Base-by-base conservation (phyloP, 1,140 invertebrate species). In the Holcopasites calliopsidis region DNA sequence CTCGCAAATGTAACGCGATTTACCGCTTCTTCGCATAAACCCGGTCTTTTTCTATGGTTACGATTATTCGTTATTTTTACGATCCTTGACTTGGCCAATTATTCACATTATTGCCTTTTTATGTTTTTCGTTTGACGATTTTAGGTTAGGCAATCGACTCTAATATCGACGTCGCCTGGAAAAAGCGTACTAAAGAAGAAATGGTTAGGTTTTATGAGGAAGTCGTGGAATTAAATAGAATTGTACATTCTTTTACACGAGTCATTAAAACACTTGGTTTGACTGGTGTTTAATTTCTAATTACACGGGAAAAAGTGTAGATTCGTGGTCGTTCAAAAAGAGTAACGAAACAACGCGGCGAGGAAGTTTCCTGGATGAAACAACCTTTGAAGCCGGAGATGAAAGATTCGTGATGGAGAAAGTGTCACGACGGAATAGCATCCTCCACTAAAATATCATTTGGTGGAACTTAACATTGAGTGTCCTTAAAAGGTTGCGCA, bases 341-440 rank as follows among this genome's bases (percentile, higher is more conserved):
- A n/a, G n/a, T n/a, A n/a, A n/a, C n/a, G n/a, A n/a, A n/a, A n/a
- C n/a, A n/a, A n/a, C n/a, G n/a, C n/a, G n/a, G n/a, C n/a, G n/a
- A n/a, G n/a, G n/a, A n/a, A n/a, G n/a, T n/a, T n/a, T n/a, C n/a
- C n/a, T n/a, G n/a, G n/a, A n/a, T n/a, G n/a, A n/a, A n/a, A n/a
- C n/a, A n/a, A n/a, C 35, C 58, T 40, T 75, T 40, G 42, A 13
- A n/a, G 5, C 21, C 28, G 18, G 23, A 23, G 23, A 49, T 1
- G 40, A 35, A 28, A n/a, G 18, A 21, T n/a, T 61, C 16, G 13
- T 18, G 10, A 31, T 65, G 33, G 71, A 74, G 71, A 74, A 66
- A 74, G 60, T 66, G 28, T 31, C 49, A n/a, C 35, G 11, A 21
- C 10, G 33, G 10, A 60, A n/a, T 31, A 55, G 35, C 50, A 54